These are phyloP conservation scores for Penaeus monodon DNA, from an alignment of 2,888 invertebrate genomes.

Conservation along the genomic window DNA sequence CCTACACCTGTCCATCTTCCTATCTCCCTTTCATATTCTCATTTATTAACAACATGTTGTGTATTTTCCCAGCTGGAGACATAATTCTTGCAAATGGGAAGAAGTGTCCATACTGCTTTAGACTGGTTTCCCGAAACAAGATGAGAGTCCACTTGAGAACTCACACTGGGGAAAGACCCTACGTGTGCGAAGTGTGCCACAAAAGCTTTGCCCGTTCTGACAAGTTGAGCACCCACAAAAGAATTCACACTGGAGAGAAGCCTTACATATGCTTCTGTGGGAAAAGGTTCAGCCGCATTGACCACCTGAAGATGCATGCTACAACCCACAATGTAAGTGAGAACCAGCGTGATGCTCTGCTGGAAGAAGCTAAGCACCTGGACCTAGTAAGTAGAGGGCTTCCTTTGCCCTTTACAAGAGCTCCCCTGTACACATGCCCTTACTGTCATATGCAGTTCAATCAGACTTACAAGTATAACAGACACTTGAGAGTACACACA, in stretches of 20 bases:
- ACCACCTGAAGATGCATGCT: constrained; percentile 44
- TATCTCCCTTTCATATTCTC: too few relatives aligned
- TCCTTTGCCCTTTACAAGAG: not conserved
- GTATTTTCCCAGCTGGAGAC: not conserved
- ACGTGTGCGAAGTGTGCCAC: constrained; percentile 48
- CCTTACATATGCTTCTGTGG: constrained; percentile 50
- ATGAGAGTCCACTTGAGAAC: constrained; percentile 43
- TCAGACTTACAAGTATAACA: constrained; percentile 23
- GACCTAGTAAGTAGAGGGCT: not conserved
- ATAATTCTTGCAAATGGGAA: not conserved
- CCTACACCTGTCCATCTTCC: too few relatives aligned
- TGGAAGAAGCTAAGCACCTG: not conserved
- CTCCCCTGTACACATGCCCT: constrained; percentile 8
- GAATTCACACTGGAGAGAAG: constrained; percentile 54
- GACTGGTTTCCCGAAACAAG: not conserved
- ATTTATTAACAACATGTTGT: too few relatives aligned
- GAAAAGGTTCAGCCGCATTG: constrained; percentile 30
- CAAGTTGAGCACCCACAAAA: constrained; percentile 34
- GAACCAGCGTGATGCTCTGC: not conserved
- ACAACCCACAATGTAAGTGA: constrained; percentile 19
- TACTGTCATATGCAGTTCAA: constrained; percentile 13
- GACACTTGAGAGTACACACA: constrained; percentile 25
- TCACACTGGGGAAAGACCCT: constrained; percentile 59
- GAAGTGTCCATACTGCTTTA: not conserved
- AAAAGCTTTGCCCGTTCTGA: constrained; percentile 54